Conservation (phyloP, 2,888 invertebrate species). For the Dione juno region DNA sequence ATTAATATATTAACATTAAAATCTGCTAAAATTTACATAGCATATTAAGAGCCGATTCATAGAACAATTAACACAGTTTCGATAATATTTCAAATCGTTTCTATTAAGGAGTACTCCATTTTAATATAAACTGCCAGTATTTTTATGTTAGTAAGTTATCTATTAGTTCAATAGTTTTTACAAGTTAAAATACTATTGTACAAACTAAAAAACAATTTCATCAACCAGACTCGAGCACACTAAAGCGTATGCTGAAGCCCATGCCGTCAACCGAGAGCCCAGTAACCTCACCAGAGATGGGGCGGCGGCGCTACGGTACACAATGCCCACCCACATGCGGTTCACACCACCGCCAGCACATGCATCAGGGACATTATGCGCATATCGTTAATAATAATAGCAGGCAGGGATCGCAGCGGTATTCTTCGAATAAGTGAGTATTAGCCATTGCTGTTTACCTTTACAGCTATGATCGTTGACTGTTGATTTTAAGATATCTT, state of each 20-base stretch:
- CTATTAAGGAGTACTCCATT: no score
- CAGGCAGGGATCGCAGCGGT: constrained; percentile 87
- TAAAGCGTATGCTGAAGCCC: constrained; percentile 97
- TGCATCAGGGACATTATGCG: constrained; percentile 71
- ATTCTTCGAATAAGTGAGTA: constrained; percentile 85
- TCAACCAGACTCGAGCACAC: constrained; percentile 90
- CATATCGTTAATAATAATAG: constrained; percentile 84
- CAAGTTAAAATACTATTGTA: no score
- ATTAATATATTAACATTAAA: no score
- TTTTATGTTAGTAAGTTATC: no score
- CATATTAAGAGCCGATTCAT: no score
- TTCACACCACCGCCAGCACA: constrained; percentile 84
- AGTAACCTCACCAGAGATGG: constrained; percentile 95
- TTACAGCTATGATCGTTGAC: no score
- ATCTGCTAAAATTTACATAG: no score
- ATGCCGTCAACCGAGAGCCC: constrained; percentile 95
- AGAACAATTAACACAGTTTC: no score
- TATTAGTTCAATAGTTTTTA: no score
- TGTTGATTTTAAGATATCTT: no score
- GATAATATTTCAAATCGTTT: no score
- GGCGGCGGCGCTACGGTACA: constrained; percentile 88
- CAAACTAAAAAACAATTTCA: neutral
- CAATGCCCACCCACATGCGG: constrained; percentile 86
- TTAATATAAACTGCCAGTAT: no score
- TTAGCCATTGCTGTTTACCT: neutral